Conservation (phyloP, 2,888 invertebrate species). For the Netelia fuscicornis region DNA sequence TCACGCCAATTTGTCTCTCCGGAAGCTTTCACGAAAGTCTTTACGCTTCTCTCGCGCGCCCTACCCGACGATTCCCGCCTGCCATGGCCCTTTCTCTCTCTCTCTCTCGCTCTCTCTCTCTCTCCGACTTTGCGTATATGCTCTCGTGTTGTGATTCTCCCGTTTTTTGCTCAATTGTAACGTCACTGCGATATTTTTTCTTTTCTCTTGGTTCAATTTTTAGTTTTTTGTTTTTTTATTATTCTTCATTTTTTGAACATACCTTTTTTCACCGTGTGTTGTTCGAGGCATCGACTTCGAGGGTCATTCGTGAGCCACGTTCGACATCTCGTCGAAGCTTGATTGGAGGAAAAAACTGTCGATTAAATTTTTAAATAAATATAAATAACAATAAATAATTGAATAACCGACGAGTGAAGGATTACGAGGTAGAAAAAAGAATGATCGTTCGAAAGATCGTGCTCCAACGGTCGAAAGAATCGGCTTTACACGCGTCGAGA, state of each 20-base stretch:
- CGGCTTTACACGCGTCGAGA: slow-evolving; percentile 27
- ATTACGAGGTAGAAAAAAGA: slow-evolving; percentile 17
- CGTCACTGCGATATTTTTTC: not conserved
- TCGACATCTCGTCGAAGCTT: too few species aligned
- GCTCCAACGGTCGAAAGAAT: slow-evolving; percentile 23
- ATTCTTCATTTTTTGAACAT: not conserved
- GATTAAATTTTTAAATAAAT: not conserved
- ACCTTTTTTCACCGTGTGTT: not conserved
- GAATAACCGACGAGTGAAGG: not conserved
- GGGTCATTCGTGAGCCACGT: too few species aligned
- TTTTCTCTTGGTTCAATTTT: not conserved
- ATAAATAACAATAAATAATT: slow-evolving; percentile 7
- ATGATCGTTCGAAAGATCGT: slow-evolving; percentile 21
- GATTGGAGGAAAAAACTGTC: slow-evolving; percentile 13
- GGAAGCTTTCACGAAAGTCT: slow-evolving; percentile 84
- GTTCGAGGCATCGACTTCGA: too few species aligned
- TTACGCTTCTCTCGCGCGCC: slow-evolving; percentile 79
- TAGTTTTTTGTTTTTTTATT: not conserved
- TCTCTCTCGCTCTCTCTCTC: slow-evolving; percentile 16
- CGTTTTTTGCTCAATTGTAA: slow-evolving; percentile 34
- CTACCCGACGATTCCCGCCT: slow-evolving; percentile 26
- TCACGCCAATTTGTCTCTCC: slow-evolving; percentile 84
- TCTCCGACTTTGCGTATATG: slow-evolving; percentile 27
- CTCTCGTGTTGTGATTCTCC: slow-evolving; percentile 52
- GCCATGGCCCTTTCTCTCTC: slow-evolving; percentile 32